These are phyloP conservation scores for Hyperopisus bebe DNA, from an alignment of 2,113 vertebrate species.

Conservation along the genomic window DNA sequence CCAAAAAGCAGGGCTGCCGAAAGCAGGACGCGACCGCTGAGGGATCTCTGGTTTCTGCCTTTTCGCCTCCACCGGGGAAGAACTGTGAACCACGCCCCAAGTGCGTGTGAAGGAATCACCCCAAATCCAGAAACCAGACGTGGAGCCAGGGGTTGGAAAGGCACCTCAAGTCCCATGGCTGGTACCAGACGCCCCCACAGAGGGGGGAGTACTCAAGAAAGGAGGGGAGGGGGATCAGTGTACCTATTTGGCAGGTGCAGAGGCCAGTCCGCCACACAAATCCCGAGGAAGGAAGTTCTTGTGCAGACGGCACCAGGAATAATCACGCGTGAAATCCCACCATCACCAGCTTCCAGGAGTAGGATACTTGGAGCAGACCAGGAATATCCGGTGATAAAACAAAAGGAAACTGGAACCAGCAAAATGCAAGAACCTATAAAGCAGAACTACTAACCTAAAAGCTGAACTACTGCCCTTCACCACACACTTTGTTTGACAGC, in stretches of 20 bases:
- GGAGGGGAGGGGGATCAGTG: background rate
- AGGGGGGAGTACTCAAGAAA: background rate
- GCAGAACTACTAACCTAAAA: background rate
- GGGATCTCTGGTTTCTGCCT: conserved; percentile 38
- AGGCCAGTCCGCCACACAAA: background rate
- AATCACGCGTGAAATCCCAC: background rate
- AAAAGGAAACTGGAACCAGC: background rate
- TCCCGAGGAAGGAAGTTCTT: background rate
- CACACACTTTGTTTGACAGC: background rate
- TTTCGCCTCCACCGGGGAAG: conserved; percentile 53
- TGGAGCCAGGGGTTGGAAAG: background rate
- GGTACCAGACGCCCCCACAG: background rate
- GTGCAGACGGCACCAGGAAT: background rate
- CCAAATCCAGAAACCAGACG: conserved; percentile 25
- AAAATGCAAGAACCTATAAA: background rate
- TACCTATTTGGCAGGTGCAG: background rate
- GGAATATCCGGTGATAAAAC: background rate
- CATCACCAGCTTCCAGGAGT: background rate
- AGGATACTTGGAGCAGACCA: background rate
- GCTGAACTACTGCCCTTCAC: background rate
- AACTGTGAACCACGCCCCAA: conserved; percentile 49
- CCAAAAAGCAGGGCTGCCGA: conserved; percentile 48
- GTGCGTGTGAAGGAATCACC: conserved; percentile 14
- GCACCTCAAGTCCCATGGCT: background rate
- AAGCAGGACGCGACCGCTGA: conserved; percentile 48